Conservation (phyloP, 2,888 invertebrate species). For the Epinotia ramella region DNA sequence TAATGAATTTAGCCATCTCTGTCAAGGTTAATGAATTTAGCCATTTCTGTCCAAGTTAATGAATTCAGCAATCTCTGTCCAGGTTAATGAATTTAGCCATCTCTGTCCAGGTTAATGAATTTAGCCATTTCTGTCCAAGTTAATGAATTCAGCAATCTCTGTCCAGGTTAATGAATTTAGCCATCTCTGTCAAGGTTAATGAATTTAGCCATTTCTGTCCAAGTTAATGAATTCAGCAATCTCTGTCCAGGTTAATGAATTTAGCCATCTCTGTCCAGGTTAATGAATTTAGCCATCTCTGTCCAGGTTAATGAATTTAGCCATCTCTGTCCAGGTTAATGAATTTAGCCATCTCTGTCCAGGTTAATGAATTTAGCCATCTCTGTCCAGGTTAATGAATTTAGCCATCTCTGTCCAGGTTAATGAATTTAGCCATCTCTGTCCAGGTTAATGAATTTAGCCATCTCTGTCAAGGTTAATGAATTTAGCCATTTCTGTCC, state of each 20-base stretch:
- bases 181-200: conserved; percentile 55
- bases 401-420: conserved; percentile 53
- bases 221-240: conserved; percentile 66
- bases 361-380: conserved; percentile 56
- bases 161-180: too few relatives aligned
- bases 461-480: conserved; percentile 55
- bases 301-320: conserved; percentile 56
- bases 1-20: too few relatives aligned
- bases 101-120: conserved; percentile 56
- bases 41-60: conserved; percentile 55
- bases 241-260: too few relatives aligned
- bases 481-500: conserved; percentile 34
- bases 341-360: conserved; percentile 34
- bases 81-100: too few relatives aligned
- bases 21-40: conserved; percentile 56
- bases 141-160: too few relatives aligned
- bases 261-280: conserved; percentile 53
- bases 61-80: too few relatives aligned
- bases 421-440: conserved; percentile 44
- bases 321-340: conserved; percentile 55
- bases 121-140: conserved; percentile 53
- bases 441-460: conserved; percentile 56
- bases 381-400: conserved; percentile 56
- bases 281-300: conserved; percentile 44
- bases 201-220: conserved; percentile 34